These are phyloP conservation scores for Chelonus insularis DNA, from an alignment of 1,140 invertebrate species.

Conservation along the genomic window DNA sequence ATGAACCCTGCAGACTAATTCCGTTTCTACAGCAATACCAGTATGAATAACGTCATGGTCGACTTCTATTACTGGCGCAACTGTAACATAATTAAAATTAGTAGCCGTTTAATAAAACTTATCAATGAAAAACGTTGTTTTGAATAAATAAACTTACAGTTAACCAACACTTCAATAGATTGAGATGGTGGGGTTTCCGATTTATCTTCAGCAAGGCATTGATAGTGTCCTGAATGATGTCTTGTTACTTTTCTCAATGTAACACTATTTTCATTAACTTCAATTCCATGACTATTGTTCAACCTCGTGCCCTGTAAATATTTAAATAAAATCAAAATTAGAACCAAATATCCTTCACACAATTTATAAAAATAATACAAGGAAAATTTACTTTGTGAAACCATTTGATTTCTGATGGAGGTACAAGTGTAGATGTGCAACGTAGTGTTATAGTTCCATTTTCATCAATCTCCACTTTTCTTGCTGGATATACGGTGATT, in stretches of 20 bases:
- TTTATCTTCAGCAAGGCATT: slow-evolving; percentile 44
- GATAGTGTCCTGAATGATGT: slow-evolving; percentile 41
- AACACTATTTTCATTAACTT: slow-evolving; percentile 32
- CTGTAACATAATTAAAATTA: slow-evolving; percentile 35
- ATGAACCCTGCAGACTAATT: slow-evolving; percentile 59
- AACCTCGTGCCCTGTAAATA: slow-evolving; percentile 38
- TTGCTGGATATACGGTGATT: slow-evolving; percentile 35
- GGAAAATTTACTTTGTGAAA: slow-evolving; percentile 45
- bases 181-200: slow-evolving; percentile 28
- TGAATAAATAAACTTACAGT: slow-evolving; percentile 37
- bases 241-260: slow-evolving; percentile 41
- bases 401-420: slow-evolving; percentile 39
- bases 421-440: slow-evolving; percentile 30
- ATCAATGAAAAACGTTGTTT: not conserved
- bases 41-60: slow-evolving; percentile 55
- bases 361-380: not conserved
- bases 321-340: not conserved
- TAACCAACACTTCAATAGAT: slow-evolving; percentile 37
- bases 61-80: slow-evolving; percentile 55
- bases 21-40: slow-evolving; percentile 55
- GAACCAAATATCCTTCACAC: not conserved
- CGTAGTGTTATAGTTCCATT: slow-evolving; percentile 31
- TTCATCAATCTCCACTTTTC: slow-evolving; percentile 26
- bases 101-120: not conserved
- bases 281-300: slow-evolving; percentile 1